Percentiles rank a stretch among this genome's conserved stretches.
These are phyloP conservation scores for Nematostella vectensis DNA, from an alignment of 92 coral and sea anemone species.

Conservation along the genomic window DNA sequence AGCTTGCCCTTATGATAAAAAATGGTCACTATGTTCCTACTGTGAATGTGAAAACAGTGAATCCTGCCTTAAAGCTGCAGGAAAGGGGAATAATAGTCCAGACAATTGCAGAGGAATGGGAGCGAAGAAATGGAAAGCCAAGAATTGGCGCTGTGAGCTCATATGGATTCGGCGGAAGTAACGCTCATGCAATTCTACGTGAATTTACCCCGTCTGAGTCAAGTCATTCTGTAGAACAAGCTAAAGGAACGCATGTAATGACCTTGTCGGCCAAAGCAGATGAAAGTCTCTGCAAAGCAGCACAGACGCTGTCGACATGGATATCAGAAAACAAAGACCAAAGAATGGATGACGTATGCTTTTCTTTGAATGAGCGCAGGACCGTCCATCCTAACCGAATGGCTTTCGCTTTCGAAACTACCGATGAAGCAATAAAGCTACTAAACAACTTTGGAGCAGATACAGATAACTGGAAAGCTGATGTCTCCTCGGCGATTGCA, in stretches of 20 bases:
- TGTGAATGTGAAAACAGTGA: conserved; percentile 37
- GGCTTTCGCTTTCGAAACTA: conserved; percentile 25
- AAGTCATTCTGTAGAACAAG: background rate
- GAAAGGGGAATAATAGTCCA: conserved; percentile 19
- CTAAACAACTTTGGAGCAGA: conserved; percentile 19
- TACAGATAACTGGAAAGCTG: conserved; percentile 26
- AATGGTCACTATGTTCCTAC: conserved; percentile 54
- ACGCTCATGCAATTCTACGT: conserved; percentile 41
- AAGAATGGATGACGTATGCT: conserved; percentile 28
- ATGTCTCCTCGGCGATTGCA: conserved; percentile 11
- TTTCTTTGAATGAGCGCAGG: conserved; percentile 43
- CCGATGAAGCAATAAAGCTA: conserved; percentile 22
- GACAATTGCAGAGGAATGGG: conserved; percentile 21
- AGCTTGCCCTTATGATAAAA: conserved; percentile 74
- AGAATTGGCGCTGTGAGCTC: conserved; percentile 46
- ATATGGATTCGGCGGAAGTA: conserved; percentile 57
- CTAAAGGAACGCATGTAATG: conserved; percentile 13
- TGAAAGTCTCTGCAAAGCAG: conserved; percentile 30
- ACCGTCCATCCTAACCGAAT: conserved; percentile 39
- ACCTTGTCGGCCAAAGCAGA: conserved; percentile 42
- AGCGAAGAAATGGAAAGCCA: conserved; percentile 23
- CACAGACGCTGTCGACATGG: conserved; percentile 16
- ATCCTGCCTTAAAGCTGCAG: conserved; percentile 49
- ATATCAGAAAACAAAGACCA: conserved; percentile 12
- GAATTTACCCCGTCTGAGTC: too few relatives aligned